Evolutionary conservation across 2,888 invertebrate species (phyloP), one percentile per base, ranked within the genome.

Genomic region (Euplexia lucipara): DNA sequence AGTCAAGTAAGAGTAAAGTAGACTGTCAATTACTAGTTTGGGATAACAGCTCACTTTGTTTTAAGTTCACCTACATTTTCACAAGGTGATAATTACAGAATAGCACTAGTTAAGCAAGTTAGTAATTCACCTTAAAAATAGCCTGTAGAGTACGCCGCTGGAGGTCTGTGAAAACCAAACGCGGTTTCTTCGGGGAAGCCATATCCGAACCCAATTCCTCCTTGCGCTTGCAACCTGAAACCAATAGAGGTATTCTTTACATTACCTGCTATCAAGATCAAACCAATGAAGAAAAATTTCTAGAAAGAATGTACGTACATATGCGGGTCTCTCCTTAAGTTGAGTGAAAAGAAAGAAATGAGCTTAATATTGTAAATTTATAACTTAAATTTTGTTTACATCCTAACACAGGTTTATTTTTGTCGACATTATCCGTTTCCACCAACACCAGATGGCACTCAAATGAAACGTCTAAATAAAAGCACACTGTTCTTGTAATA

Each of bases 131-230:
- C 97, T 99, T 99, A 97, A 99, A 99, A 97, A 99, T 99, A 96
- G 99, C 99, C 97, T 99, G 99, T 94, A 99, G 98, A 92, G 99
- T 99, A 96, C 99, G 98, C 94, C 99, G 97, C 96, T 99, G 99
- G 90, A 99, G 98, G 96, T 99, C 99, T 91, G 99, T 99, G 97
- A 99, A 99, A 95, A 99, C 99, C 96, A 99, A 97, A 91, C 99
- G 98, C 84, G 99, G 99, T 95, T 99, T 99, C 97, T 99, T 99
- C 96, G 99, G 99, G 86, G 98, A 98, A 96, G 98, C 97, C 93
- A 97, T 97, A 93, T 98, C 98, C 96, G 96, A 96, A 94, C 96
- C 96, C 95, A 96, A 96, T 88, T 99, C 99, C 96, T 99, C 98
- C 97, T 98, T 99, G 96, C 98, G 97, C 95, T 99, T 99, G 97